These are phyloP conservation scores for Lobophora halterata DNA, from an alignment of 2,888 invertebrate genomes.

Conservation along the genomic window DNA sequence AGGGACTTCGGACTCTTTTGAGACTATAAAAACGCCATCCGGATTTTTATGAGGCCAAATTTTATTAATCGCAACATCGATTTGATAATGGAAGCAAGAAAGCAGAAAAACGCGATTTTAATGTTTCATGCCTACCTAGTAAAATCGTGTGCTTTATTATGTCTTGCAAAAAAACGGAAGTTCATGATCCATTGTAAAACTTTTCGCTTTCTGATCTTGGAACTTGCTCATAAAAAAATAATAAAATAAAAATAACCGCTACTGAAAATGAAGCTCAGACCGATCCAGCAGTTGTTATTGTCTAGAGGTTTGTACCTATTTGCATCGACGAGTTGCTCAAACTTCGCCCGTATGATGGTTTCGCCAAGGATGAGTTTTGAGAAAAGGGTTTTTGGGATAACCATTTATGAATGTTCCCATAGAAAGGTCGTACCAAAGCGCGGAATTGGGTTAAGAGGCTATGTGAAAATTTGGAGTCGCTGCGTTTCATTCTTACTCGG, in stretches of 20 bases:
- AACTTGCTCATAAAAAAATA: not conserved
- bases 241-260: not conserved
- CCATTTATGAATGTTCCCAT: slow-evolving; percentile 22
- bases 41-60: slow-evolving; percentile 7
- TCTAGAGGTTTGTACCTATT: slow-evolving; percentile 16
- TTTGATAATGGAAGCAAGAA: slow-evolving; percentile 11
- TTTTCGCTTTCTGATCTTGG: too few relatives aligned
- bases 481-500: too few relatives aligned
- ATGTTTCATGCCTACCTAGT: too few relatives aligned
- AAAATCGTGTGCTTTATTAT: too few relatives aligned
- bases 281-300: not conserved
- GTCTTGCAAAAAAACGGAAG: too few relatives aligned
- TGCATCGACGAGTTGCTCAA: slow-evolving; percentile 34
- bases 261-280: not conserved
- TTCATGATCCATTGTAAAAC: not conserved
- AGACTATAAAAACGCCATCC: slow-evolving; percentile 8
- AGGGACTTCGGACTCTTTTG: slow-evolving; percentile 5
- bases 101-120: too few relatives aligned
- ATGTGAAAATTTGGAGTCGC: too few relatives aligned
- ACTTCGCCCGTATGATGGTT: slow-evolving; percentile 47
- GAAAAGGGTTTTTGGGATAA: slow-evolving; percentile 46
- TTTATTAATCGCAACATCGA: slow-evolving; percentile 9
- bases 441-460: slow-evolving; percentile 26
- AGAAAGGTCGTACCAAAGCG: slow-evolving; percentile 15
- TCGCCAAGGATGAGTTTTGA: slow-evolving; percentile 40